phyloP scores from a whole-genome alignment of 2,797 vertebrate species.

The Tragelaphus eurycerus region DNA sequence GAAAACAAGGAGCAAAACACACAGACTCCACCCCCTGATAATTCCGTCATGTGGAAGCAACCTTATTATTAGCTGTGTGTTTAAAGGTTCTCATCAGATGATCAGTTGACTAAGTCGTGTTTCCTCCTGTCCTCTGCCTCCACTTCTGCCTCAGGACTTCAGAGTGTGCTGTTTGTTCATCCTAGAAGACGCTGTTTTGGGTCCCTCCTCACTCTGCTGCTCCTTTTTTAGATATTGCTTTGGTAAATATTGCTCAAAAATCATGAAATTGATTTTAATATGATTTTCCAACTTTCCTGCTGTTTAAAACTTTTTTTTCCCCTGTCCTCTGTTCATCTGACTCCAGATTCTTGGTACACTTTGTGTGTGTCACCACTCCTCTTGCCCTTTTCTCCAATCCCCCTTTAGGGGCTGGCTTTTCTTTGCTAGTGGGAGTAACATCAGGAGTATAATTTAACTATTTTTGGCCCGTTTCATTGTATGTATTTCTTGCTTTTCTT shows the following conservation, averaged over 20 bases:
- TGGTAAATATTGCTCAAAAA: conserved; percentile 19
- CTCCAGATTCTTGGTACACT: not conserved
- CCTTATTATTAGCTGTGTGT: not conserved
- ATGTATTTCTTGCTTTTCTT: not conserved
- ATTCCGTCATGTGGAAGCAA: not conserved
- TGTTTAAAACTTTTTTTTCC: not conserved
- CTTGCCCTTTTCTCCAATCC: not conserved
- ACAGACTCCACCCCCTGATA: not conserved
- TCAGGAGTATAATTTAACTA: not conserved
- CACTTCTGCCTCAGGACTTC: not conserved
- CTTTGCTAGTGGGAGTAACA: not conserved
- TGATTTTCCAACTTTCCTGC: not conserved
- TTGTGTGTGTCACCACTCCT: not conserved
- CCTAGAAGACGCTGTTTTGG: not conserved
- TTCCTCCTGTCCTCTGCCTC: not conserved
- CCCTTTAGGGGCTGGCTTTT: not conserved
- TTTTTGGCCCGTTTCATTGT: not conserved
- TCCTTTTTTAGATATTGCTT: not conserved
- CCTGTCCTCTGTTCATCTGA: not conserved
- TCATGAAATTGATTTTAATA: conserved; percentile 8
- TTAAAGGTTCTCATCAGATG: not conserved
- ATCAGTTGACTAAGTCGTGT: not conserved
- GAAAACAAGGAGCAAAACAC: not conserved
- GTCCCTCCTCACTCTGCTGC: not conserved
- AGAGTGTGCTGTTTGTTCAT: not conserved